Percentiles rank a stretch among this genome's conserved stretches.
Conservation (phyloP, 1,140 invertebrate genomes). For the Pemphigus obesinymphae region DNA sequence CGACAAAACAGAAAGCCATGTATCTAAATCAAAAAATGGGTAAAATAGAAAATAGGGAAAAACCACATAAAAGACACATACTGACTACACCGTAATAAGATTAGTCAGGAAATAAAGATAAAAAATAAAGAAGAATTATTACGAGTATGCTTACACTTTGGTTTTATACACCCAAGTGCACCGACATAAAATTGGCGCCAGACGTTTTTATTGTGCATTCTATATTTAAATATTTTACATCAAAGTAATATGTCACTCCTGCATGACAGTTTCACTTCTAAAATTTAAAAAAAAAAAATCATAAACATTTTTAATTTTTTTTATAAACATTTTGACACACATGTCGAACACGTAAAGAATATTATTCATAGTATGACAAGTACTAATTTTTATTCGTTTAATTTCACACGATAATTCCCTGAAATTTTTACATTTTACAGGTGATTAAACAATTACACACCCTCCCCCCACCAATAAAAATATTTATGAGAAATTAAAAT, state of each 20-base stretch:
- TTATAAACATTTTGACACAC: not conserved
- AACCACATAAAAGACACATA: not conserved
- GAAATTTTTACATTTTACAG: no score
- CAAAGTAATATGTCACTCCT: not conserved
- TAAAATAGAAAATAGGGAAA: not conserved
- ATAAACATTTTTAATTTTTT: not conserved
- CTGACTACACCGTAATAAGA: not conserved
- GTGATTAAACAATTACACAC: no score
- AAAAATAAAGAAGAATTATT: constrained; percentile 1
- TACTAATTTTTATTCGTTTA: no score
- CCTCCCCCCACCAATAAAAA: no score
- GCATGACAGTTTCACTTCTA: not conserved
- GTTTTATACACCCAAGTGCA: constrained; percentile 2
- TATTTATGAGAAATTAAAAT: no score
- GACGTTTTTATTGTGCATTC: not conserved
- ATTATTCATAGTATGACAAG: not conserved
- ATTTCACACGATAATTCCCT: no score
- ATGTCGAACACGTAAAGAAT: not conserved
- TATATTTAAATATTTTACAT: constrained; percentile 17
- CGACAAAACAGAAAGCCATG: not conserved
- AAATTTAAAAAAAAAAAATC: not conserved
- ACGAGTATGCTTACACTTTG: not conserved
- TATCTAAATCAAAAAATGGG: not conserved
- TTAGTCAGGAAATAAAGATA: not conserved
- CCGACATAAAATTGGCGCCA: constrained; percentile 1